Evolutionary conservation across 2,113 vertebrate genomes (phyloP).

Genomic region (Epinephelus cyanopodus): DNA sequence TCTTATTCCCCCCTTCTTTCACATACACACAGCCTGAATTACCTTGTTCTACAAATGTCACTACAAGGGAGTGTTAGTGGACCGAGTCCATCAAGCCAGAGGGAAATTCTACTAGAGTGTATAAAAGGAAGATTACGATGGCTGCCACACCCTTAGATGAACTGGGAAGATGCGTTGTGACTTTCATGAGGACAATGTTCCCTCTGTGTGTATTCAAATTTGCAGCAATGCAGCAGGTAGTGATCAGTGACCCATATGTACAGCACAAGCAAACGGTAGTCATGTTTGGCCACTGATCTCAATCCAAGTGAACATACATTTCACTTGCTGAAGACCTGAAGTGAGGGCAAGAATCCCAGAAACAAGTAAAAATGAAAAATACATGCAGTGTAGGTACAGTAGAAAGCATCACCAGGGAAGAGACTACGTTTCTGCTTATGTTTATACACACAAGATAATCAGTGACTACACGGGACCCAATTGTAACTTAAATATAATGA

Average conservation of each 20-base stretch:
- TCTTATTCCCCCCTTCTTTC: constrained; percentile 22
- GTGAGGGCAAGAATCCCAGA: not conserved
- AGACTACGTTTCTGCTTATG: not conserved
- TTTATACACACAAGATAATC: not conserved
- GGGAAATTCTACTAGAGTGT: constrained; percentile 34
- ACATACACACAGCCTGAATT: not conserved
- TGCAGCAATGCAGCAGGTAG: not conserved
- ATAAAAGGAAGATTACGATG: constrained; percentile 30
- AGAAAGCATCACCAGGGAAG: not conserved
- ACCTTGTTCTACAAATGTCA: constrained; percentile 40
- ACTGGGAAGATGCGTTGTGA: not conserved
- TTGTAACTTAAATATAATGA: not conserved
- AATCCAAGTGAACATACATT: not conserved
- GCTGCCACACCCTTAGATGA: constrained; percentile 47
- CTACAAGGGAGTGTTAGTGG: constrained; percentile 49
- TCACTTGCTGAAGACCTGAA: not conserved
- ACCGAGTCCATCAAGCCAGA: constrained; percentile 36
- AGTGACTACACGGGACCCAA: not conserved
- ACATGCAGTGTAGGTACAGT: too few species aligned
- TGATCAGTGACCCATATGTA: not conserved
- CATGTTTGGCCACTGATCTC: not conserved
- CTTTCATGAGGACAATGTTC: not conserved
- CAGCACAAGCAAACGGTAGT: not conserved
- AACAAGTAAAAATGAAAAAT: too few species aligned
- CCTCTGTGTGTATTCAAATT: not conserved